A percentile compares a stretch with the other conserved stretches of the same genome.
Conservation (phyloP, 2,797 vertebrate species). For the Sparidentex hasta region DNA sequence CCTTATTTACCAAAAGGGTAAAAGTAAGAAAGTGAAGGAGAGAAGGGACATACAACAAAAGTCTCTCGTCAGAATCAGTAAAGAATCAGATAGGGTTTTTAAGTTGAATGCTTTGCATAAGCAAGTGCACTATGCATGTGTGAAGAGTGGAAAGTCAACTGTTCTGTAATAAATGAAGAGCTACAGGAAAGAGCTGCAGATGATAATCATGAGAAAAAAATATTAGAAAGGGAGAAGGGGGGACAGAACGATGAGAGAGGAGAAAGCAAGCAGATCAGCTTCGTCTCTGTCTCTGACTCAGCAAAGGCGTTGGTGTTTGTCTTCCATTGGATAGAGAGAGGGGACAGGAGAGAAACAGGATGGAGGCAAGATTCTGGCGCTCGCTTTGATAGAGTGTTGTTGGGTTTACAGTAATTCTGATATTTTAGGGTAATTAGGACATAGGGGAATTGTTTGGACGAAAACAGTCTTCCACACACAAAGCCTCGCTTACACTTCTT, state of each 20-base stretch:
- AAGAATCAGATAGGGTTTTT: too few species aligned
- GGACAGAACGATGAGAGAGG: constrained; percentile 2
- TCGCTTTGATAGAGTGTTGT: constrained; percentile 12
- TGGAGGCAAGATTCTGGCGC: constrained; percentile 22
- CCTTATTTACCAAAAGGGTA: too few species aligned
- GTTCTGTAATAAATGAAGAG: not conserved
- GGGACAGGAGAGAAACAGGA: constrained; percentile 16
- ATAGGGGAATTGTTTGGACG: constrained; percentile 39
- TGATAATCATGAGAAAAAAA: constrained; percentile 13
- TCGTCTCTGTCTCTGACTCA: constrained; percentile 29
- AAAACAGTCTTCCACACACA: constrained; percentile 6
- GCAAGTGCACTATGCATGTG: too few species aligned
- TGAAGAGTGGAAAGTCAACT: not conserved
- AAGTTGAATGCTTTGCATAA: too few species aligned
- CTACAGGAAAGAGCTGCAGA: not conserved
- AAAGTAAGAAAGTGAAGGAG: rapidly evolving
- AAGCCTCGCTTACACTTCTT: constrained; percentile 16
- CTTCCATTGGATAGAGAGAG: constrained; percentile 22
- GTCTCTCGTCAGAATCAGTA: too few species aligned
- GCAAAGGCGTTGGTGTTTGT: constrained; percentile 11
- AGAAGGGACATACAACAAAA: too few species aligned
- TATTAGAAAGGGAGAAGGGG: not conserved
- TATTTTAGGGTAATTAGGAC: constrained; percentile 57
- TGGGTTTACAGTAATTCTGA: constrained; percentile 39
- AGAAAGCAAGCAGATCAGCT: constrained; percentile 5